Evolutionary conservation across 2,888 invertebrate species (phyloP).

Genomic region (Trimorus sp.): DNA sequence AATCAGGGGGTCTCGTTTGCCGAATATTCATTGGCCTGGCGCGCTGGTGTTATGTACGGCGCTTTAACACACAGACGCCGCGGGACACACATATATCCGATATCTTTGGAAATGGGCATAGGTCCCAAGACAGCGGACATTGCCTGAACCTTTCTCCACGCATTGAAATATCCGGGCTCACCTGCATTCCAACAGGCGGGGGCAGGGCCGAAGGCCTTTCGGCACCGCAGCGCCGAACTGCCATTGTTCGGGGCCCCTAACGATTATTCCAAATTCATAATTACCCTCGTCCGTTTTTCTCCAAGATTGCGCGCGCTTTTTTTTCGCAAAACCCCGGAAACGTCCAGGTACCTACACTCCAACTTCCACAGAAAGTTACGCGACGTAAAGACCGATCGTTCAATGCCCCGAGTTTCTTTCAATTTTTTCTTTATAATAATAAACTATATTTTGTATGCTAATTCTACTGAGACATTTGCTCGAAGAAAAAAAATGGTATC

Average conservation of each 20-base stretch:
- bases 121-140: slow-evolving; percentile 77
- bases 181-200: slow-evolving; percentile 79
- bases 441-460: too few relatives aligned
- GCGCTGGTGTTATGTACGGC: slow-evolving; percentile 36
- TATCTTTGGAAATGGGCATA: slow-evolving; percentile 81
- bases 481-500: too few relatives aligned
- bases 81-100: slow-evolving; percentile 74
- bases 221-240: slow-evolving; percentile 69
- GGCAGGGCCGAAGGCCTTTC: slow-evolving; percentile 70
- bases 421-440: too few relatives aligned
- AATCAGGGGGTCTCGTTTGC: slow-evolving; percentile 26
- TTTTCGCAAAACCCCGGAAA: background rate
- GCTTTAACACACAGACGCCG: slow-evolving; percentile 42
- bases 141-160: slow-evolving; percentile 81
- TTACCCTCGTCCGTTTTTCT: background rate
- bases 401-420: too few relatives aligned
- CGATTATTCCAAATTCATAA: slow-evolving; percentile 18
- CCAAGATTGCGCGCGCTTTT: background rate
- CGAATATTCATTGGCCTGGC: slow-evolving; percentile 52
- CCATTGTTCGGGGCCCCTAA: slow-evolving; percentile 68
- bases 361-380: too few relatives aligned
- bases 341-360: too few relatives aligned
- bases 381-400: too few relatives aligned
- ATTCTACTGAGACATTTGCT: too few relatives aligned
- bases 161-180: slow-evolving; percentile 79